Percentiles rank a stretch among this genome's conserved stretches.
Evolutionary conservation across 2,113 vertebrate species (phyloP).

Genomic region (Pachycephala philippinensis): DNA sequence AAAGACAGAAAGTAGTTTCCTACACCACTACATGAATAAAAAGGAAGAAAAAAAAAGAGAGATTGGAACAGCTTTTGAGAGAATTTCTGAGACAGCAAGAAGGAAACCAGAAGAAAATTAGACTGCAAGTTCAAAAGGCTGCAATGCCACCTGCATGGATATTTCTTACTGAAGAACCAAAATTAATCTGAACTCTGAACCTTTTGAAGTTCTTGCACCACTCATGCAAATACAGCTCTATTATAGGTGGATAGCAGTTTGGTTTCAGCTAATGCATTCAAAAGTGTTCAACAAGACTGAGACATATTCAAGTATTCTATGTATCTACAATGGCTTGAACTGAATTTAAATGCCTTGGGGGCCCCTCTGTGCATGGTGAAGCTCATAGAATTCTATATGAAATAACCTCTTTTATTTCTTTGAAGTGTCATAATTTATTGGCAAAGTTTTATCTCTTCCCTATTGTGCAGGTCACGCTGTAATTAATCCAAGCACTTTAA

Average conservation of each 20-base stretch:
- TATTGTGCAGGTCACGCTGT: conserved; percentile 15
- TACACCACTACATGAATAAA: neutral
- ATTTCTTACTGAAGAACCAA: neutral
- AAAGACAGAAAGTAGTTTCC: neutral
- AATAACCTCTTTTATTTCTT: conserved; percentile 12
- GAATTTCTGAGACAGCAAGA: neutral
- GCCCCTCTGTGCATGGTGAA: neutral
- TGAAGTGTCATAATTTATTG: conserved; percentile 35
- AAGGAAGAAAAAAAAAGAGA: neutral
- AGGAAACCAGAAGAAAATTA: neutral
- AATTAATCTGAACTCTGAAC: conserved; percentile 34
- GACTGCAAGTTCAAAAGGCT: neutral
- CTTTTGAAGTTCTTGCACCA: neutral
- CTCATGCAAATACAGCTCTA: neutral
- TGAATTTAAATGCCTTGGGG: neutral
- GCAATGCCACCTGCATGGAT: neutral
- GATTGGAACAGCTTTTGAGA: neutral
- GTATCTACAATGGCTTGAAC: neutral
- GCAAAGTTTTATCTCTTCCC: neutral
- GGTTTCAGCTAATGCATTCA: conserved; percentile 9
- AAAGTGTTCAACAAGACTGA: neutral
- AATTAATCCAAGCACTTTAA: conserved; percentile 64
- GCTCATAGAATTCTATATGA: neutral
- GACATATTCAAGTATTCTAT: neutral
- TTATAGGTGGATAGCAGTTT: neutral